A percentile compares a stretch with the other conserved stretches of the same genome.
Conservation (phyloP, 2,888 invertebrate genomes). For the Melieria omissa region DNA sequence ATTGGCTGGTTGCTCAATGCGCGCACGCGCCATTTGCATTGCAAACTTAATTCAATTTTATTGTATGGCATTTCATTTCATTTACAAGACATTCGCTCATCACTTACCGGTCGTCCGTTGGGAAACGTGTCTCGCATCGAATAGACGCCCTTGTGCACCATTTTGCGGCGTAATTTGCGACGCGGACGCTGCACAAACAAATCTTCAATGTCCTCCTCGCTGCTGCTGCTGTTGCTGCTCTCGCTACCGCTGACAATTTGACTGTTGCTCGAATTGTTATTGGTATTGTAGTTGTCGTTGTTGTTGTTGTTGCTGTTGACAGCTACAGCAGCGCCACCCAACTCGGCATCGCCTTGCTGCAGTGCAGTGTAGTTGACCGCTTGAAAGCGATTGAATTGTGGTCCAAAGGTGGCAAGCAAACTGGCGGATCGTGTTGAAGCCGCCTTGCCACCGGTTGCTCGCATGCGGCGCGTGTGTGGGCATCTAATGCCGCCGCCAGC, state of each 20-base stretch:
- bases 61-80: background rate
- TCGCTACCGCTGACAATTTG: conserved; percentile 34
- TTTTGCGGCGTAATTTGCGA: conserved; percentile 47
- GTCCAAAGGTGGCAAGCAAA: conserved; percentile 44
- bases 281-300: conserved; percentile 32
- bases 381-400: conserved; percentile 31
- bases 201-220: background rate
- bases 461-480: conserved; percentile 27
- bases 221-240: conserved; percentile 50
- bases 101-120: conserved; percentile 44
- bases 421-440: conserved; percentile 28
- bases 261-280: conserved; percentile 32
- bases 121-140: conserved; percentile 44
- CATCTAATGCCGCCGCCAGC: background rate
- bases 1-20: too few species aligned
- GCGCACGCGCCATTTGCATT: background rate
- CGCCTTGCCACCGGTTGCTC: background rate
- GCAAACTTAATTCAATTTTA: background rate
- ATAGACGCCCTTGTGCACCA: conserved; percentile 42
- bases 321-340: conserved; percentile 43
- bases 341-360: conserved; percentile 54
- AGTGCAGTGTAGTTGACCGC: conserved; percentile 47
- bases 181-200: conserved; percentile 48
- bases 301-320: conserved; percentile 8
- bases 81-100: background rate